Evolutionary conservation across 2,113 vertebrate species (phyloP).

Genomic region (Podiceps cristatus): DNA sequence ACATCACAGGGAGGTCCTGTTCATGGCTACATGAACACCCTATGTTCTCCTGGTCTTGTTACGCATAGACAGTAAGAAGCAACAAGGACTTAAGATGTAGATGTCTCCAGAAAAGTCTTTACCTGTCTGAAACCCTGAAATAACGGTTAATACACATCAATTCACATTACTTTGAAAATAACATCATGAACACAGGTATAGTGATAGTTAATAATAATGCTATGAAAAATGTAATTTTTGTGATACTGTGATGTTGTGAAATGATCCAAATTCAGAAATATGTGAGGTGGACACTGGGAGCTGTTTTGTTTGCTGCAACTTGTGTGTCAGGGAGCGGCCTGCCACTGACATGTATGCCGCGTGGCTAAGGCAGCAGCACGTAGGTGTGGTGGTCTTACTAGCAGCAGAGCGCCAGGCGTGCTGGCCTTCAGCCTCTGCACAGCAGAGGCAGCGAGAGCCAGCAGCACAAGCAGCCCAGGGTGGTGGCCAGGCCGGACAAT

Average conservation of each 20-base stretch:
- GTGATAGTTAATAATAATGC: neutral
- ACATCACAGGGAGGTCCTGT: neutral
- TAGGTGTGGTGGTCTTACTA: neutral
- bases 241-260: neutral
- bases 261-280: neutral
- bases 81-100: neutral
- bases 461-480: neutral
- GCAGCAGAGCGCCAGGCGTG: neutral
- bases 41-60: neutral
- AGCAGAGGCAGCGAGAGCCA: rapidly evolving
- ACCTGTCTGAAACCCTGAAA: neutral
- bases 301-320: neutral
- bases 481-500: neutral
- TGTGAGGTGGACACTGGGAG: neutral
- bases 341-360: neutral
- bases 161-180: neutral
- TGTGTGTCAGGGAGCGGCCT: neutral
- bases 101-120: neutral
- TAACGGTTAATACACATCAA: neutral
- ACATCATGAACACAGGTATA: rapidly evolving
- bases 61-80: neutral
- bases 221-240: neutral
- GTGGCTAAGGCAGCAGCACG: neutral
- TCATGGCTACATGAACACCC: neutral
- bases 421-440: rapidly evolving